Base-by-base conservation (phyloP, 2,797 vertebrate species). In the Phylloscopus collybita region DNA sequence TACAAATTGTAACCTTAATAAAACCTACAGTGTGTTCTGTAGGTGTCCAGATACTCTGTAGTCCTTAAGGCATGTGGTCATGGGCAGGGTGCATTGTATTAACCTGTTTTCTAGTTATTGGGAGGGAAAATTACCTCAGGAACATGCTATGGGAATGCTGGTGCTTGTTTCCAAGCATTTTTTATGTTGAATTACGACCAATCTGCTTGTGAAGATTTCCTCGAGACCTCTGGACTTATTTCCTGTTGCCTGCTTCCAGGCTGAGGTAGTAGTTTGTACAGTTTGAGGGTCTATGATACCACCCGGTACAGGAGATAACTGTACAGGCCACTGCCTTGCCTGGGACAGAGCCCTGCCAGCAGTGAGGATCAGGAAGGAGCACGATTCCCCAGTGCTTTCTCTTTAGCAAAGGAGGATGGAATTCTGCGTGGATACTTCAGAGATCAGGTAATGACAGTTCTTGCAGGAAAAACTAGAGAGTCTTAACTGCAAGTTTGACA, bases 211-310 rank as follows among this genome's bases (percentile, higher is more conserved):
- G 97, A 98, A 97, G 97, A 96, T 86, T 93, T 95, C 83, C 62
- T 97, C 90, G 84, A 80, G 89, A 79, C 74, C 89, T 96, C 67
- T 94, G 76, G 71, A 69, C n/a, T 16, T 45, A 6, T 44, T 90
- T 92, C 65, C 36, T 95, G 94, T 88, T 97, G 97, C 99, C 98
- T 98, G 97, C 97, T 97, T 98, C 98, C 99, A 98, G 98, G 98
- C 98, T 99, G 99, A 99, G 99, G 99, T 99, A 99, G 99, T 99
- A 99, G 99, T 99, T 99, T 99, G 99, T 99, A 99, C 99, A 99
- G 99, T 99, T 99, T 99, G 98, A 99, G 99, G 99, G 99, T 99
- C 98, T 99, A 98, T 98, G 99, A 99, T 99, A 99, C 98, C 99
- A 98, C 99, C 99, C 99, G 98, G 99, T 99, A 99, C 98, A 99